Percentiles rank a stretch among this genome's conserved stretches.
These are phyloP conservation scores for Crotophaga sulcirostris DNA, from an alignment of 2,113 vertebrate species.

Conservation along the genomic window DNA sequence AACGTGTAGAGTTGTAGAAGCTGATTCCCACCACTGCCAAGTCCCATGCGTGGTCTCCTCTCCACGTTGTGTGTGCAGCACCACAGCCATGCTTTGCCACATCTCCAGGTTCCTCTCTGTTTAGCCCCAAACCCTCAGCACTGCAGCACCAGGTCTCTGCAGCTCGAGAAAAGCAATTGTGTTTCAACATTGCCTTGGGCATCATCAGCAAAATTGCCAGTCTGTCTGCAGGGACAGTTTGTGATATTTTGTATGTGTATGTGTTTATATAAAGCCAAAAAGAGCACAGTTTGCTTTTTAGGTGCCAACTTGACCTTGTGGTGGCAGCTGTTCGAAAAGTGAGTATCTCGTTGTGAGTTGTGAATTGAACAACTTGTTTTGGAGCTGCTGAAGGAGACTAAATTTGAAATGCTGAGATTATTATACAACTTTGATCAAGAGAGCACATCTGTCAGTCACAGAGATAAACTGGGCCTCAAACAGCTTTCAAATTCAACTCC, in stretches of 20 bases:
- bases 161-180: background rate
- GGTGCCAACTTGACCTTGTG: conserved; percentile 56
- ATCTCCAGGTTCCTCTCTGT: background rate
- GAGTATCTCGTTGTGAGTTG: conserved; percentile 43
- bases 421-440: conserved; percentile 31
- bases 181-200: conserved; percentile 45
- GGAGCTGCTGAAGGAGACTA: conserved; percentile 60
- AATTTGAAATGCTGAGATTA: conserved; percentile 58
- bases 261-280: conserved; percentile 47
- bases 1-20: background rate
- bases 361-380: conserved; percentile 44
- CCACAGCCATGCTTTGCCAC: background rate
- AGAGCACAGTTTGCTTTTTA: conserved; percentile 60
- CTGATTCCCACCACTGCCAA: background rate
- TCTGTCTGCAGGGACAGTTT: background rate
- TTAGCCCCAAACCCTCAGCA: background rate
- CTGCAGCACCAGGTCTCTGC: background rate
- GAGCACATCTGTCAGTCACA: conserved; percentile 31
- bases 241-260: background rate
- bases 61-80: fast-evolving
- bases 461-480: conserved; percentile 37
- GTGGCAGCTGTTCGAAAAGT: conserved; percentile 46
- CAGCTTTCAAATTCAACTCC: background rate
- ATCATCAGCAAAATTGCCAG: conserved; percentile 30
- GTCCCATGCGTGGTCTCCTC: background rate